Evolutionary conservation across 2,113 vertebrate species (phyloP), one percentile per base, ranked within the genome.

Genomic region (Percina caprodes): DNA sequence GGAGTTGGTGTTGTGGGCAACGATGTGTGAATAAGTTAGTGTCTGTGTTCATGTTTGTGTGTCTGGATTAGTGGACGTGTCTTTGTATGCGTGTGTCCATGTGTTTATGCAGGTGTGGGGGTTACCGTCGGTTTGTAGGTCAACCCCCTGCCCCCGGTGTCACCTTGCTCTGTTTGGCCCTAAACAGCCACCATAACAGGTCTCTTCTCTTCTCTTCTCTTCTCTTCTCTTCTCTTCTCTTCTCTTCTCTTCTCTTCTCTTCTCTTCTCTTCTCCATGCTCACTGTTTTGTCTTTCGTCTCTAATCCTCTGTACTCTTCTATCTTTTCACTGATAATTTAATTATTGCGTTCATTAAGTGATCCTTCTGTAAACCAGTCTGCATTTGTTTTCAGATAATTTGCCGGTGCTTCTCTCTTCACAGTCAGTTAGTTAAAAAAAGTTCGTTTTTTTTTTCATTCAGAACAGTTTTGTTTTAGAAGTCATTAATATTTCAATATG

Each of bases 21-120:
- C 74, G 69, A 62, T 80, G 80, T 86, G 87, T 80, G 83, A 87
- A 77, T 82, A 71, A 80, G 61, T 79, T 45, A 0, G 59, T 78
- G 54, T 77, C 74, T 39, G 74, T 60, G 73, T 78, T 49, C 10
- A 26, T 84, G 73, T 76, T 74, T 79, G 74, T 70, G 45, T 70
- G 81, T 76, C 54, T 83, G 82, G 52, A 56, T 68, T 0, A 2
- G 60, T 84, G 86, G 67, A 60, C 26, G 23, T 74, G 73, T 74
- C 59, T 89, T 69, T 80, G 75, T 83, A 45, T 77, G 59, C 77
- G 74, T 86, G 88, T 80, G 59, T 86, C 61, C 74, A 48, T 82
- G 86, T 87, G 80, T 76, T 67, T 70, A 56, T 85, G 90, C 92
- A 94, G 93, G 94, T 93, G 90, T 87, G 7, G 85, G 78, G 92